Percentiles rank a stretch among this genome's conserved stretches.
phyloP scores from a whole-genome alignment of 1,140 invertebrate species.

The Caenorhabditis latens region DNA sequence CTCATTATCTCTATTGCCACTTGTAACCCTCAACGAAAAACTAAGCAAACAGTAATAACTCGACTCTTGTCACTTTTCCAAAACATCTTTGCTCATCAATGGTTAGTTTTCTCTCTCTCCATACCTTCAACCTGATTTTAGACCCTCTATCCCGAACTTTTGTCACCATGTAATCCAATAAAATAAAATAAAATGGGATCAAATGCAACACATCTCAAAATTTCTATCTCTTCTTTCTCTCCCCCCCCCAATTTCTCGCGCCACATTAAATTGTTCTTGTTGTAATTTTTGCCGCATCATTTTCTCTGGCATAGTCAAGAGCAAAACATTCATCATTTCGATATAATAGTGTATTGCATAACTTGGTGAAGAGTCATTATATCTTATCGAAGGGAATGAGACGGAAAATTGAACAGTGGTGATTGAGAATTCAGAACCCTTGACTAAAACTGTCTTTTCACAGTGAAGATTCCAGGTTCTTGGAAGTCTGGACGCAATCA shows the following conservation, averaged over 20 bases:
- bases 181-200: constrained; percentile 22
- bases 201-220: constrained; percentile 5
- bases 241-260: not conserved
- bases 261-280: constrained; percentile 18
- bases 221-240: not conserved
- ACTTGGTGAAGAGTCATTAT: not conserved
- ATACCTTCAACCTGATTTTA: constrained; percentile 18
- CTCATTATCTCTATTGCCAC: constrained; percentile 41
- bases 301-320: not conserved
- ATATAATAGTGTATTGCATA: constrained; percentile 32
- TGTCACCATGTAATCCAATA: constrained; percentile 9
- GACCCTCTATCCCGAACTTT: not conserved
- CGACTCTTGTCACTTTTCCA: not conserved
- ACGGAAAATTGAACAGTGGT: not conserved
- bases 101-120: not conserved
- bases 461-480: not conserved
- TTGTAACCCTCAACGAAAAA: not conserved
- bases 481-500: constrained; percentile 31
- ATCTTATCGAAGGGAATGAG: not conserved
- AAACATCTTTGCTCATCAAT: not conserved
- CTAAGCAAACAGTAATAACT: not conserved
- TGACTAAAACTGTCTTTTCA: no score
- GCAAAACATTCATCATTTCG: constrained; percentile 11
- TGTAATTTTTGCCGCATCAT: constrained; percentile 41
- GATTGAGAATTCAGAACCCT: no score